Evolutionary conservation across 2,113 vertebrate species (phyloP), one percentile per base, ranked within the genome.

Genomic region (Lasiurus borealis): DNA sequence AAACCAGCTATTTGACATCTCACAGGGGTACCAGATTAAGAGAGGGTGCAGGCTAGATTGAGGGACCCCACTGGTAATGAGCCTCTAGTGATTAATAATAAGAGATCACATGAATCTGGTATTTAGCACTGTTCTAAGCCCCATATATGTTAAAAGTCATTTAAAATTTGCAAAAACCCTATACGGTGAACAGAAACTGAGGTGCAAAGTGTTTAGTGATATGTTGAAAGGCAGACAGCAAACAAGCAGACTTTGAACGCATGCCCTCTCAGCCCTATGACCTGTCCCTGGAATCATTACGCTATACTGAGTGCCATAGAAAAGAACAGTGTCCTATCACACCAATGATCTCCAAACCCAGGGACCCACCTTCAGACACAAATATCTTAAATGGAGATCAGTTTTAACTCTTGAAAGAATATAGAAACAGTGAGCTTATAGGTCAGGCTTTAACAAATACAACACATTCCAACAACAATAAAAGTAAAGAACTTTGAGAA

Each of bases 401-500:
- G 36, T 52, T 16, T 54, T 18, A 54, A 72, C 36, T 92, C 50
- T 46, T 76, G 77, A 88, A 92, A 85, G 31, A 76, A 73, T 31
- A 62, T 8, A 34, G 72, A 84, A 69, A 10, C 71, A 40, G 16
- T 75, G 52, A 90, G 27, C 25, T 66, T 88, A 85, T 71, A 94
- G 76, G 80, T 77, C 76, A 81, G 66, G 23, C n/a, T 87, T 86
- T 84, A 77, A 54, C 76, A 88, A 89, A 80, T 31, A 75, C 44
- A 90, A 57, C 16, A 27, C 59, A 36, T 84, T 96, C 85, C 15
- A 73, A 90, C 66, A 92, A 62, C 40, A 93, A 48, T 93, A 31
- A 93, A 87, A 90, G 21, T 31, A 78, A 91, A 96, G 48, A 7
- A 31, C 54, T 75, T 76, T 34, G 8, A 93, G 68, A 40, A 86